Evolutionary conservation across 2,797 vertebrate species (phyloP).

Genomic region (Novumbra hubbsi): DNA sequence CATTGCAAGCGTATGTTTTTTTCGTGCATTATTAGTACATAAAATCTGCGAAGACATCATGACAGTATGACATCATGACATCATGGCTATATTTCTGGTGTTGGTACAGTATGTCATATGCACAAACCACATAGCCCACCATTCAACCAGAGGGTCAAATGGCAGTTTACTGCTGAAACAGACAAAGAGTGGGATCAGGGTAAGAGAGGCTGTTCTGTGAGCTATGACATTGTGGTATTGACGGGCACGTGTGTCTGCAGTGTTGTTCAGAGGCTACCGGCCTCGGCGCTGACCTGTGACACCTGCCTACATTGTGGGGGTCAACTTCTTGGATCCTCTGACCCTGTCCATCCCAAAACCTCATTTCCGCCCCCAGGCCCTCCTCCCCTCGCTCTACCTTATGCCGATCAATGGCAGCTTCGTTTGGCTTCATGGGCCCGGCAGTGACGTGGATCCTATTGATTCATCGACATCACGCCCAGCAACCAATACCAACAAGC

Average conservation of each 20-base stretch:
- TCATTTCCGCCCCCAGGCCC: conserved; percentile 36
- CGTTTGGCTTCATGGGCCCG: conserved; percentile 80
- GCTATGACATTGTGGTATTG: conserved; percentile 67
- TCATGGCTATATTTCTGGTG: neutral
- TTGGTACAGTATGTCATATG: neutral
- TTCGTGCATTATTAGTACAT: neutral
- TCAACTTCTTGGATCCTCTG: conserved; percentile 55
- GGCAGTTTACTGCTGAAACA: neutral
- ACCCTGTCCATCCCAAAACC: conserved; percentile 51
- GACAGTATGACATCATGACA: neutral
- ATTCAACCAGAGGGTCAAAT: neutral
- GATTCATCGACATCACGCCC: conserved; percentile 81
- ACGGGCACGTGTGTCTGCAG: conserved; percentile 65
- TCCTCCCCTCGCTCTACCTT: conserved; percentile 52
- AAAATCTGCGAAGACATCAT: neutral
- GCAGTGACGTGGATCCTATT: conserved; percentile 82
- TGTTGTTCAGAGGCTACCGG: conserved; percentile 57
- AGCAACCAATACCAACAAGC: conserved; percentile 69
- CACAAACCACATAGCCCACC: neutral
- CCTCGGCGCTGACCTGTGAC: conserved; percentile 70
- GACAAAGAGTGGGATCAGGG: neutral
- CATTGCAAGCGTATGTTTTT: neutral
- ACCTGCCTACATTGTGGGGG: conserved; percentile 47
- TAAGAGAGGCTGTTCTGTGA: conserved; percentile 49
- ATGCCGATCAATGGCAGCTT: conserved; percentile 82